A percentile compares a stretch with the other conserved stretches of the same genome.
These are phyloP conservation scores for Synergus japonicus DNA, from an alignment of 2,888 invertebrate species.

Conservation along the genomic window DNA sequence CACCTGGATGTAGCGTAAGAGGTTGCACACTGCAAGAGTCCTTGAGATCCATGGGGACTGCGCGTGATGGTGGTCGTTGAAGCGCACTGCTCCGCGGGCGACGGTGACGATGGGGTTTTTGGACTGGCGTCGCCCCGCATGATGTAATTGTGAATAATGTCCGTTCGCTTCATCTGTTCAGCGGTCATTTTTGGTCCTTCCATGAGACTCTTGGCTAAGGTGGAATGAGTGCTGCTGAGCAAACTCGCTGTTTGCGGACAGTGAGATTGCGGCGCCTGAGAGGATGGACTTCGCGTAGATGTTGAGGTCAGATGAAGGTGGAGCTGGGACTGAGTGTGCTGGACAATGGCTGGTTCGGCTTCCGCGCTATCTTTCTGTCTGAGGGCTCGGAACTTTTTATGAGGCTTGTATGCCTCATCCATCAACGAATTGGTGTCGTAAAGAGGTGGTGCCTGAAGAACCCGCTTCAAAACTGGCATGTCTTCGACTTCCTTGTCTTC, in stretches of 20 bases:
- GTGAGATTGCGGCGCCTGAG: constrained; percentile 61
- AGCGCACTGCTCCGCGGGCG: constrained; percentile 79
- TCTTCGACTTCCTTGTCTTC: constrained; percentile 90
- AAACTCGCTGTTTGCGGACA: constrained; percentile 79
- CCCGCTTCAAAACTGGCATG: constrained; percentile 95
- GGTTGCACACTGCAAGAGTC: constrained; percentile 71
- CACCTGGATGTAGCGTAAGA: constrained; percentile 67
- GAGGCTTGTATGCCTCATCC: constrained; percentile 97
- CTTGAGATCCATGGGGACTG: constrained; percentile 72
- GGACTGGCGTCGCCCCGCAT: constrained; percentile 85
- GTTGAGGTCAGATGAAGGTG: constrained; percentile 78
- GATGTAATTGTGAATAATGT: constrained; percentile 94
- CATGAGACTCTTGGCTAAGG: constrained; percentile 92
- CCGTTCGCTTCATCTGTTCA: constrained; percentile 94
- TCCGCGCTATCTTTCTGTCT: constrained; percentile 89
- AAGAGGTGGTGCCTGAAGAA: constrained; percentile 93
- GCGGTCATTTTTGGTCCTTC: constrained; percentile 96
- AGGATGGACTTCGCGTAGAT: constrained; percentile 71
- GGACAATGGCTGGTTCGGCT: constrained; percentile 83
- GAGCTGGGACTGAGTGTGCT: constrained; percentile 78
- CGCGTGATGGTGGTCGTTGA: constrained; percentile 77
- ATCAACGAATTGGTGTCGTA: constrained; percentile 94
- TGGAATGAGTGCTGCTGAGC: constrained; percentile 92
- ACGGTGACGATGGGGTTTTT: constrained; percentile 73
- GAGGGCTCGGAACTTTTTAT: constrained; percentile 95